Conservation (phyloP, 2,113 vertebrate species). For the Fregetta grallaria region DNA sequence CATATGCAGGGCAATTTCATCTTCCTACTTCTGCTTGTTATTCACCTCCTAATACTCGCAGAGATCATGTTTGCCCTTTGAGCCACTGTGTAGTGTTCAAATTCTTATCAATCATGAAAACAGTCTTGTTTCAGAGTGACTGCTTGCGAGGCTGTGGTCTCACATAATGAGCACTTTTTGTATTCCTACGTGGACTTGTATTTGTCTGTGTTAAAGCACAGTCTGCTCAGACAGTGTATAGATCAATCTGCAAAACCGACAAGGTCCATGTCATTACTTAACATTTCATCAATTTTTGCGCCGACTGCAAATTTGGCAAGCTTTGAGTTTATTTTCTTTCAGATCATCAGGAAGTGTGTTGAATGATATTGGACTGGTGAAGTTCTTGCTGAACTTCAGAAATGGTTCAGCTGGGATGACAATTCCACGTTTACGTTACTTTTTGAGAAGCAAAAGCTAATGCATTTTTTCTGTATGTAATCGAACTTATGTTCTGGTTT, state of each 20-base stretch:
- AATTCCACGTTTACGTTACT: not conserved
- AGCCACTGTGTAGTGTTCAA: not conserved
- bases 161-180: not conserved
- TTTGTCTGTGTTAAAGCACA: not conserved
- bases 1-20: not conserved
- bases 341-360: not conserved
- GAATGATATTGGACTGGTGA: constrained; percentile 2
- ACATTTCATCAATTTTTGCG: not conserved
- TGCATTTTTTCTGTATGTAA: not conserved
- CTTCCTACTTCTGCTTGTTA: not conserved
- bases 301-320: not conserved
- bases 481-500: not conserved
- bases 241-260: not conserved
- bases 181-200: not conserved
- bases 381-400: not conserved
- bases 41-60: not conserved
- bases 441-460: not conserved
- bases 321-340: constrained; percentile 14
- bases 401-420: not conserved
- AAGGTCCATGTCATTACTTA: not conserved
- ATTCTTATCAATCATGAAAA: not conserved
- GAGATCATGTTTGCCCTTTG: not conserved
- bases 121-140: not conserved
- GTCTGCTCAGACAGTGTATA: not conserved
- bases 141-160: not conserved